Evolutionary conservation across 2,888 invertebrate species (phyloP).

Genomic region (Plagodis pulveraria): DNA sequence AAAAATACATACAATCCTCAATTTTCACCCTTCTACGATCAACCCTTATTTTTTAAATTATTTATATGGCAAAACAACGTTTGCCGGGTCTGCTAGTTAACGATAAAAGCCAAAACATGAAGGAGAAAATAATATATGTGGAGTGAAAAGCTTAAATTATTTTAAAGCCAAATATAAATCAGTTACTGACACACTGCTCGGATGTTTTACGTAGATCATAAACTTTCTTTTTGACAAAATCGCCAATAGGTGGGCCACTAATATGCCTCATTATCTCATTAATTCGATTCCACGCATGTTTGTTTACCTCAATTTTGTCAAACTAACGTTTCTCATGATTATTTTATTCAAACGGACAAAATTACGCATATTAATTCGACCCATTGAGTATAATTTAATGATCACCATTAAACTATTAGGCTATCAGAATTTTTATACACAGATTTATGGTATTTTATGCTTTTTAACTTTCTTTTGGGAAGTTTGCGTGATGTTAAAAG

Average conservation of each 20-base stretch:
- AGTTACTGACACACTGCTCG: neutral
- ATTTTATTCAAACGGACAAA: slow-evolving; percentile 33
- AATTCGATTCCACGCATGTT: slow-evolving; percentile 26
- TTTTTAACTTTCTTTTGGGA: slow-evolving; percentile 22
- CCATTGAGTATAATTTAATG: slow-evolving; percentile 35
- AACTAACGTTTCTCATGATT: slow-evolving; percentile 30
- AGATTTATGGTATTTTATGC: slow-evolving; percentile 21
- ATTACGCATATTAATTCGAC: slow-evolving; percentile 36
- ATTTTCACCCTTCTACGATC: too few relatives aligned
- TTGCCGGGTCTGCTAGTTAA: too few relatives aligned
- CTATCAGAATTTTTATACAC: slow-evolving; percentile 34
- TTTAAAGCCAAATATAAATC: too few relatives aligned
- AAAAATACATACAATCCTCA: too few relatives aligned
- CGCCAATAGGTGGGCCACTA: slow-evolving; percentile 18
- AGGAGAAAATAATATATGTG: too few relatives aligned
- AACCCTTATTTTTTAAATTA: too few relatives aligned
- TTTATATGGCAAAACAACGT: too few relatives aligned
- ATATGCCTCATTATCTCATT: slow-evolving; percentile 23
- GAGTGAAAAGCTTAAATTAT: too few relatives aligned
- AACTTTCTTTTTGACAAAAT: slow-evolving; percentile 6
- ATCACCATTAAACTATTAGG: slow-evolving; percentile 34
- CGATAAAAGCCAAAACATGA: too few relatives aligned
- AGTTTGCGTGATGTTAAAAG: slow-evolving; percentile 41
- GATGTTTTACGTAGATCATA: neutral
- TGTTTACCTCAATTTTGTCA: slow-evolving; percentile 31